phyloP scores from a whole-genome alignment of 2,113 vertebrate species.

The Eurypyga helias region DNA sequence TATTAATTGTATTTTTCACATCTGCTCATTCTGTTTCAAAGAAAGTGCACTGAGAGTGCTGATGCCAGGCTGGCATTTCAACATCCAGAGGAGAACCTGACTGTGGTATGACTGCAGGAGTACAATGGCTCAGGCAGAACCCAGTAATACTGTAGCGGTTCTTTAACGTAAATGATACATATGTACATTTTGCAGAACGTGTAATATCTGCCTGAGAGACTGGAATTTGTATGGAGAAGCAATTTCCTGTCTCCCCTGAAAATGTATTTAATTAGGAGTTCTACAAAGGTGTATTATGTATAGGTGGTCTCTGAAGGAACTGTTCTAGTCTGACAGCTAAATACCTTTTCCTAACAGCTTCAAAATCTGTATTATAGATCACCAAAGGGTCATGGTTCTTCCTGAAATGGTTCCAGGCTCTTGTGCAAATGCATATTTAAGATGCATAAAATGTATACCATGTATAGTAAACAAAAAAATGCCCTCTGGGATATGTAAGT shows the following conservation, averaged over 20 bases:
- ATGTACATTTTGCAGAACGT: neutral
- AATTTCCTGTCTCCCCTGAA: neutral
- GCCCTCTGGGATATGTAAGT: neutral
- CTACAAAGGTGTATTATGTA: neutral
- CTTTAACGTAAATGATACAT: neutral
- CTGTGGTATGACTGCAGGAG: neutral
- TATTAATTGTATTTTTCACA: neutral
- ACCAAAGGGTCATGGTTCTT: neutral
- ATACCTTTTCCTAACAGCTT: neutral
- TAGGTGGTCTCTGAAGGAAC: neutral
- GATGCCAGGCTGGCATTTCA: neutral
- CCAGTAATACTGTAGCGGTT: neutral
- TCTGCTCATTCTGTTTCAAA: neutral
- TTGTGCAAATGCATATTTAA: neutral
- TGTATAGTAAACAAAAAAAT: neutral
- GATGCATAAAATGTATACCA: neutral
- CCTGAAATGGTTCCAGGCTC: neutral
- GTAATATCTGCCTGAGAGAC: neutral
- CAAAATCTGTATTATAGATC: neutral
- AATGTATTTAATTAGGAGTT: neutral
- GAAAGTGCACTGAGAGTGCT: neutral
- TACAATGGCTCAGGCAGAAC: neutral
- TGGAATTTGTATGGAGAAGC: neutral
- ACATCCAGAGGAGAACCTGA: neutral
- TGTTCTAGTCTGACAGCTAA: neutral